These are phyloP conservation scores for Alligator sinensis DNA, from an alignment of 2,113 vertebrate genomes.

Conservation along the genomic window DNA sequence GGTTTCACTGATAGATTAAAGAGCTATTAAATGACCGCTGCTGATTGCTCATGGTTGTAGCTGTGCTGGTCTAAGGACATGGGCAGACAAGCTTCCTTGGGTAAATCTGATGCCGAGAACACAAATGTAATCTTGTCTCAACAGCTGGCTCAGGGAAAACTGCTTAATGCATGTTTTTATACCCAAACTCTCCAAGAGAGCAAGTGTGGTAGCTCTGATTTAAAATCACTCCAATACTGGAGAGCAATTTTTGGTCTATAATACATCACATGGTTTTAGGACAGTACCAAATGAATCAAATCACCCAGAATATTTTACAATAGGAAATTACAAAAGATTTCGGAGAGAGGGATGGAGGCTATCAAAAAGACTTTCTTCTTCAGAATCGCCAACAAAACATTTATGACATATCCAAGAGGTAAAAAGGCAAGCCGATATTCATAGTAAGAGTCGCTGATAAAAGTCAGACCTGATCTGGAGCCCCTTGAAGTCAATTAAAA, in stretches of 20 bases:
- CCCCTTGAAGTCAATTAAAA: background rate
- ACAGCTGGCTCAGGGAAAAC: background rate
- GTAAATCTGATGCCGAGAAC: background rate
- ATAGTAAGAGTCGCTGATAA: background rate
- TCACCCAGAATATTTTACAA: background rate
- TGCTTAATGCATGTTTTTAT: background rate
- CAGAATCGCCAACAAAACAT: background rate
- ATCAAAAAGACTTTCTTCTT: background rate
- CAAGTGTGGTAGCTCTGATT: fast-evolving
- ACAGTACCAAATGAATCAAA: background rate
- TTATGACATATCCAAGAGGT: background rate
- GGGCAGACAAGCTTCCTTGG: too few species aligned
- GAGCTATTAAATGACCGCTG: background rate
- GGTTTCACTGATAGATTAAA: background rate
- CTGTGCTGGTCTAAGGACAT: too few species aligned
- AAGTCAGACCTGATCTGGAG: background rate
- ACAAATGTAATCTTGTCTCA: background rate
- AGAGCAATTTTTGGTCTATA: background rate
- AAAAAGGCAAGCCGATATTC: background rate
- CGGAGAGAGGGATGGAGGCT: background rate
- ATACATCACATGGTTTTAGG: background rate
- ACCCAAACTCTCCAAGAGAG: too few species aligned
- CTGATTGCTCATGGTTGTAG: background rate
- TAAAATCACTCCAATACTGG: background rate
- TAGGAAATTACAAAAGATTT: background rate